phyloP scores from a whole-genome alignment of 2,113 vertebrate genomes.

The Sardina pilchardus region DNA sequence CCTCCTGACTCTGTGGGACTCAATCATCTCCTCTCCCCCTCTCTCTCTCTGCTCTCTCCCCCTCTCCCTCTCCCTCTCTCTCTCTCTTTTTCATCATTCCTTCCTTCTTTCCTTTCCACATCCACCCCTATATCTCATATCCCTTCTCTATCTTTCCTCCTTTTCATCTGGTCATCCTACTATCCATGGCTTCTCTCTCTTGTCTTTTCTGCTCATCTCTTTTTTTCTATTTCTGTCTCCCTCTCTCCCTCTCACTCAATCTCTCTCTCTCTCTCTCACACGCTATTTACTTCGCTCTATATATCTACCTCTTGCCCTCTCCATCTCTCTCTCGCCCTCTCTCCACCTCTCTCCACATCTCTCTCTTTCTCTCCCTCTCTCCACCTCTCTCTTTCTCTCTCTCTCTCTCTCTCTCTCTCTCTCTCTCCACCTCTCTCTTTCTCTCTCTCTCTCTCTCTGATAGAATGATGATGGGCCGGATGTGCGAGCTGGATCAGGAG shows the following conservation, averaged over 20 bases:
- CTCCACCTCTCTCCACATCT: neutral
- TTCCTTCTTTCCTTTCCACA: neutral
- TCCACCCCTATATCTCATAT: neutral
- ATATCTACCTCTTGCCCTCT: too few relatives aligned
- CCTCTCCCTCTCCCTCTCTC: neutral
- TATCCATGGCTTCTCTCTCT: too few relatives aligned
- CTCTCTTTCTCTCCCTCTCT: neutral
- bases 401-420: neutral
- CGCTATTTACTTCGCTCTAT: too few relatives aligned
- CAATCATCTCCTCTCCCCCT: too few relatives aligned
- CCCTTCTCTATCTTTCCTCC: neutral
- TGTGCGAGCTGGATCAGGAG: conserved; percentile 87
- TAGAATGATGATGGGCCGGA: conserved; percentile 92
- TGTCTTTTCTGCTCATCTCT: too few relatives aligned
- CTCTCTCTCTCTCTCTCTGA: neutral
- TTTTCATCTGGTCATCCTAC: too few relatives aligned
- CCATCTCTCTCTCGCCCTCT: neutral
- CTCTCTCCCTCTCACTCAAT: neutral
- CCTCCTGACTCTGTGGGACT: neutral
- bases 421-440: neutral
- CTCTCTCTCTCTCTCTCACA: too few relatives aligned
- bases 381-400: neutral
- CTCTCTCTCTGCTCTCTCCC: neutral
- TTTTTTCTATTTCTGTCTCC: too few relatives aligned
- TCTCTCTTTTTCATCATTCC: neutral